phyloP scores from a whole-genome alignment of 1,140 invertebrate genomes.

The Drosophila santomea region DNA sequence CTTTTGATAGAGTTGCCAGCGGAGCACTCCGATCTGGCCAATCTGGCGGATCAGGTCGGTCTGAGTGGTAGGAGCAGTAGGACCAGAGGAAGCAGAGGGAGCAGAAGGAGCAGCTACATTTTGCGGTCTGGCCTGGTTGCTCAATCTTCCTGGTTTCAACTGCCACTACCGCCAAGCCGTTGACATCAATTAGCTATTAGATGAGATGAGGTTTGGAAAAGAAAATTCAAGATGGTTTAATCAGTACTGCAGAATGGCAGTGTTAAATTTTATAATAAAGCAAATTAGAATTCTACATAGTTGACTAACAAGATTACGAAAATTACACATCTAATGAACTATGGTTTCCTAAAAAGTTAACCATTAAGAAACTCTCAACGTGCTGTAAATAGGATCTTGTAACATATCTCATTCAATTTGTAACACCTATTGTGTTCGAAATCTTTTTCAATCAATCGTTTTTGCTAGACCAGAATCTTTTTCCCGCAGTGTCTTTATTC shows the following conservation, averaged over 20 bases:
- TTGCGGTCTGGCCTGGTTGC: conserved; percentile 72
- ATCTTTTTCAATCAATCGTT: neutral
- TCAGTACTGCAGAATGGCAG: no score
- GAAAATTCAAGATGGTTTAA: neutral
- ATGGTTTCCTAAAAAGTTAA: neutral
- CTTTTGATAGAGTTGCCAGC: conserved; percentile 67
- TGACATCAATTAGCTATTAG: conserved; percentile 74
- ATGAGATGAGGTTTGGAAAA: conserved; percentile 2
- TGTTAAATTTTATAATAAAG: no score
- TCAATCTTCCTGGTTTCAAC: conserved; percentile 76
- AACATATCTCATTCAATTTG: neutral
- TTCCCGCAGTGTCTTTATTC: conserved; percentile 13
- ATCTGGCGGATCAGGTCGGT: conserved; percentile 11
- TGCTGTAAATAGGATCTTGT: no score
- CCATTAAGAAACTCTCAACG: no score
- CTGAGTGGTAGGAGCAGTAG: conserved; percentile 4
- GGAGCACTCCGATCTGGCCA: conserved; percentile 8
- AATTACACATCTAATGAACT: no score
- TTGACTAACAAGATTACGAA: no score
- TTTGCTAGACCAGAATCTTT: neutral
- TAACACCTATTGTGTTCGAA: neutral
- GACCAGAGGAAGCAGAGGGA: conserved; percentile 16
- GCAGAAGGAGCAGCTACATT: conserved; percentile 26
- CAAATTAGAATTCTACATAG: no score
- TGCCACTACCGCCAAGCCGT: conserved; percentile 53